Percentiles rank a stretch among this genome's conserved stretches.
These are phyloP conservation scores for Drosophila nr. medialis DNA, from an alignment of 2,888 invertebrate genomes.

Conservation along the genomic window DNA sequence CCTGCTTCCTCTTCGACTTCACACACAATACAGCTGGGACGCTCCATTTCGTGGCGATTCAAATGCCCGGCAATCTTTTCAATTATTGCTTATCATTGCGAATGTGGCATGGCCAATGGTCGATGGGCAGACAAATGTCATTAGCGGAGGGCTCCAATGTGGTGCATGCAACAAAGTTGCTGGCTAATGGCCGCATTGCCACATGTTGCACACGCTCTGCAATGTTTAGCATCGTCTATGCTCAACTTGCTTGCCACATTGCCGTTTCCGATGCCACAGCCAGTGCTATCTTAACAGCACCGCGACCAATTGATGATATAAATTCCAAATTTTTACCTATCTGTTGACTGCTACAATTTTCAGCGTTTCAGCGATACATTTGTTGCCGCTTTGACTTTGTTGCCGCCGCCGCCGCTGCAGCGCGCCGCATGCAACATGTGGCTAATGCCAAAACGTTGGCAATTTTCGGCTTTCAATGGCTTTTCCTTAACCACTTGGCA, in stretches of 20 bases:
- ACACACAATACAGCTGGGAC: slow-evolving; percentile 22
- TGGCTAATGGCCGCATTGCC: slow-evolving; percentile 41
- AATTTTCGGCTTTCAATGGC: slow-evolving; percentile 43
- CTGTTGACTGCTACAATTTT: slow-evolving; percentile 40
- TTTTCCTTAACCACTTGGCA: slow-evolving; percentile 55
- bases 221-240: slow-evolving; percentile 9
- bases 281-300: slow-evolving; percentile 46
- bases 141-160: slow-evolving; percentile 55
- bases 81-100: slow-evolving; percentile 77
- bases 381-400: slow-evolving; percentile 38
- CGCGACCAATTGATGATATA: slow-evolving; percentile 50
- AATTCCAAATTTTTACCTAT: slow-evolving; percentile 55
- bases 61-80: slow-evolving; percentile 76
- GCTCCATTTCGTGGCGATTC: slow-evolving; percentile 61
- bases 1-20: slow-evolving; percentile 23
- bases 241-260: slow-evolving; percentile 17
- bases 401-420: slow-evolving; percentile 4
- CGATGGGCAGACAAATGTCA: slow-evolving; percentile 62
- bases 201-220: slow-evolving; percentile 26
- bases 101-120: slow-evolving; percentile 36
- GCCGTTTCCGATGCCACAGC: slow-evolving; percentile 14
- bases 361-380: slow-evolving; percentile 33
- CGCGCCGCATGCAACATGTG: slow-evolving; percentile 38
- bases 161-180: slow-evolving; percentile 51
- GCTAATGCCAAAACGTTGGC: slow-evolving; percentile 15